Evolutionary conservation across 2,888 invertebrate species (phyloP).

Genomic region (Hofmannophila pseudospretella): DNA sequence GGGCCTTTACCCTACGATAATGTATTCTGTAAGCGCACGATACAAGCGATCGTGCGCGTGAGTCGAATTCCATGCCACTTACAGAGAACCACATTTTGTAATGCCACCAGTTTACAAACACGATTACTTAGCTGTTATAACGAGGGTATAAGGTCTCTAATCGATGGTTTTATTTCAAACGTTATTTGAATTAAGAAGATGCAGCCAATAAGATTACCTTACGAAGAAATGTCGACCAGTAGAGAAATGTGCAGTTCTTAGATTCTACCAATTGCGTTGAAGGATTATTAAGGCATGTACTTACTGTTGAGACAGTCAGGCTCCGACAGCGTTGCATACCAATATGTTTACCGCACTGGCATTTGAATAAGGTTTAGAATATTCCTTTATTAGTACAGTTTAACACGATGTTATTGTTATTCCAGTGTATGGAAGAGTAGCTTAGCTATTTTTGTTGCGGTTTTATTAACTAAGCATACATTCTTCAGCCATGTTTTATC

Average conservation of each 20-base stretch:
- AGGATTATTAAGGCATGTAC: conserved; percentile 12
- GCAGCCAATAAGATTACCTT: conserved; percentile 31
- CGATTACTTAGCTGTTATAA: conserved; percentile 26
- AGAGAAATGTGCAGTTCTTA: conserved; percentile 11
- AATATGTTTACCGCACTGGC: conserved; percentile 28
- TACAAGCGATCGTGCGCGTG: conserved; percentile 35
- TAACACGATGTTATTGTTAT: too few species aligned
- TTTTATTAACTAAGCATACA: too few species aligned
- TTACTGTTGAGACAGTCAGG: background rate
- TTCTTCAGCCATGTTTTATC: too few species aligned
- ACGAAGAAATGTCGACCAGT: conserved; percentile 35
- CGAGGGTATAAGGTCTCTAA: conserved; percentile 24
- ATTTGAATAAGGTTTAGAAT: conserved; percentile 16
- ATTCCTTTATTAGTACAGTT: background rate
- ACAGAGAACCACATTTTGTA: conserved; percentile 38
- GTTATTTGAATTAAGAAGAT: conserved; percentile 15
- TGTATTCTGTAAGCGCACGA: conserved; percentile 42
- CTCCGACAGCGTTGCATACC: conserved; percentile 29
- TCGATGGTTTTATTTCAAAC: conserved; percentile 3
- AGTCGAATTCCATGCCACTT: conserved; percentile 32
- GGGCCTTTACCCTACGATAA: conserved; percentile 44
- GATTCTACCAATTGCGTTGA: conserved; percentile 24
- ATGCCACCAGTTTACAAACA: conserved; percentile 27
- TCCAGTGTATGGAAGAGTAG: too few species aligned
- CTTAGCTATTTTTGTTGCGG: too few species aligned